Base-by-base conservation (phyloP, 2,113 vertebrate species). In the Chrysemys picta region DNA sequence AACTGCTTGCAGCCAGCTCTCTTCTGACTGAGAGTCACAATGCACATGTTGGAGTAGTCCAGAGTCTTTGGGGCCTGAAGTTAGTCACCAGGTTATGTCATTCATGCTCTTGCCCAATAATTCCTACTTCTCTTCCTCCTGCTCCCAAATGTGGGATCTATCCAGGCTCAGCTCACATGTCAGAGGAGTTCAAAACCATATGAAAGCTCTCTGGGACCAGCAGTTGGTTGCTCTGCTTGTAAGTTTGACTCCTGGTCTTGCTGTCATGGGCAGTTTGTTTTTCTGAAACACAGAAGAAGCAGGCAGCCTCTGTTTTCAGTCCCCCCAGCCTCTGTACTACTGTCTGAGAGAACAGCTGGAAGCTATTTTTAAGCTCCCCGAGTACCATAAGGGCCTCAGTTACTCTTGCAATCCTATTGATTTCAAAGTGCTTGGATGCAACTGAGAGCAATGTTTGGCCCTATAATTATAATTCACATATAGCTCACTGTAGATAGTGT, bases 1-100 rank as follows among this genome's bases (percentile, higher is more conserved):
- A 84, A 4, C 3, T 50, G 14, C 84, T 81, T 65, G 19, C 17
- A 84, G 72, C n/a, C 35, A 84, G 11, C 5, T 53, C 62, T 79
- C 45, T 89, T 22, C 80, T 1, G 21, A 25, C 10, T 38, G 25
- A 3, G 65, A 79, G 0, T 53, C 14, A 2, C 1, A 75, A 3
- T 49, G 16, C 2, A 25, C 1, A 1, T 3, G 2, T 29, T 25
- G 86, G 53, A 49, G 14, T 25, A 11, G 1, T 5, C n/a, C 13
- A 53, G 47, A 53, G 12, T 14, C 38, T 38, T 50, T 65, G 47
- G 8, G 2, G 5, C 1, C 13, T 65, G 35, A 10, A 75, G 2
- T 4, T 75, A 16, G 1, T 56, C 54, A 56, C 54, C 6, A 24
- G 54, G 22, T 24, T 56, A 56, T 22, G 54, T 25, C 24, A 56